A percentile compares a stretch with the other conserved stretches of the same genome.
Evolutionary conservation across 2,113 vertebrate genomes (phyloP).

Genomic region (Lethenteron camtschaticum): DNA sequence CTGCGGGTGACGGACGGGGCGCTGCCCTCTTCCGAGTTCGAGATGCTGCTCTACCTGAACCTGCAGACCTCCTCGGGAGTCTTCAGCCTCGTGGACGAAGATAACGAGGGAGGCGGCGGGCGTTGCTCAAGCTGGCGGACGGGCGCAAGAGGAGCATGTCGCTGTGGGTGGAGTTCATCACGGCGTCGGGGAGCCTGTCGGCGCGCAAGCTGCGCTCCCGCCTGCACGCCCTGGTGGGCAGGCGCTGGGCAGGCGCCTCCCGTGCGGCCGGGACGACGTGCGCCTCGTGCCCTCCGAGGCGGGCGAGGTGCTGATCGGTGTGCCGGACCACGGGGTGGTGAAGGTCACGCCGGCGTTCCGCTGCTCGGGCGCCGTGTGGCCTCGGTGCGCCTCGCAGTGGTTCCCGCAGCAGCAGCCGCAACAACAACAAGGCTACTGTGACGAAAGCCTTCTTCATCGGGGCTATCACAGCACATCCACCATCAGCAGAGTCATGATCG

Average conservation of each 20-base stretch:
- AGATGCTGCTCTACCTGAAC: constrained; percentile 93
- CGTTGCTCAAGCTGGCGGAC: constrained; percentile 92
- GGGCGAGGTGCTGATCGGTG: constrained; percentile 84
- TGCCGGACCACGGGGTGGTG: constrained; percentile 79
- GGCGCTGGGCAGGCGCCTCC: constrained; percentile 55
- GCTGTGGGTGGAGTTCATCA: constrained; percentile 99
- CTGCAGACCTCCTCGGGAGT: constrained; percentile 58
- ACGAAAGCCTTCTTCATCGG: too few relatives aligned
- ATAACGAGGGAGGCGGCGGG: constrained; percentile 79
- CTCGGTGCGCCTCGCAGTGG: constrained; percentile 91
- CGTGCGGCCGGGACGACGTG: constrained; percentile 83
- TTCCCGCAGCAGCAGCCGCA: constrained; percentile 45
- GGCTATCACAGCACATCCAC: too few relatives aligned
- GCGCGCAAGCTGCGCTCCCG: constrained; percentile 91
- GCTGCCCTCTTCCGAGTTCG: constrained; percentile 84
- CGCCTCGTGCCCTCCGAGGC: constrained; percentile 98
- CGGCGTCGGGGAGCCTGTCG: constrained; percentile 92
- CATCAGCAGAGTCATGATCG: too few relatives aligned
- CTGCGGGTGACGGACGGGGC: constrained; percentile 23
- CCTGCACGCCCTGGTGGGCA: constrained; percentile 93
- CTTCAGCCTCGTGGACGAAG: constrained; percentile 98
- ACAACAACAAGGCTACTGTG: too few relatives aligned
- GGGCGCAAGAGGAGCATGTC: constrained; percentile 98
- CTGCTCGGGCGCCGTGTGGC: constrained; percentile 86
- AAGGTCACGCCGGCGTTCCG: constrained; percentile 97